Base-by-base conservation (phyloP, 1,140 invertebrate species). In the Pachypsylla venusta region DNA sequence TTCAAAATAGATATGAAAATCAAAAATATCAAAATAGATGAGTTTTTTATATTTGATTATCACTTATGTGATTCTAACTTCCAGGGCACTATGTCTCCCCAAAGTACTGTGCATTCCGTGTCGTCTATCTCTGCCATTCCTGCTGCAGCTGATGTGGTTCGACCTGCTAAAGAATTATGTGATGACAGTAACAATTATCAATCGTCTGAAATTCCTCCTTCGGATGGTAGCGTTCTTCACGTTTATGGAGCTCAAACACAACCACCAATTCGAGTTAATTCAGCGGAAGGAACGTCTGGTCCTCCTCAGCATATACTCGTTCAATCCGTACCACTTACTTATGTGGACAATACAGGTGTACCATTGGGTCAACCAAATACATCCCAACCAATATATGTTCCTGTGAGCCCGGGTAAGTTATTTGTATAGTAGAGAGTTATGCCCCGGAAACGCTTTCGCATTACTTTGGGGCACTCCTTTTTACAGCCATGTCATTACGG, bases 71-170 rank as follows among this genome's bases (percentile, higher is more conserved):
- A n/a, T n/a, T n/a, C n/a, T n/a, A n/a, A n/a, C 25, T 66, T 68
- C 4, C 58, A 75, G 73, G 71, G 71, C 27, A 70, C 74, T 2
- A 61, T 76, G 25, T 76, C 75, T 60, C 75, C 75, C 57, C 74
- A 77, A 63, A 71, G 73, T 57, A 74, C 74, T 1, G 65, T 73
- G 42, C 71, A 75, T 25, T 55, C 57, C 12, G 39, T 59, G 13
- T 42, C 48, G 26, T 59, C 61, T 30, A 53, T 48, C 14, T 55
- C 57, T 28, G 54, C 27, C 25, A 16, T 62, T 26, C 60, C 60
- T 19, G 53, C 53, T 54, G 62, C 60, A 27, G 61, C 58, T 56
- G 61, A 62, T 27, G 61, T 62, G n/a, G 35, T 60, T 22, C 40
- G 48, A 2, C 54, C 54, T 40, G 30, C 16, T 35, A 35, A 35